Conservation (phyloP, 2,888 invertebrate genomes). For the Allygus modestus region DNA sequence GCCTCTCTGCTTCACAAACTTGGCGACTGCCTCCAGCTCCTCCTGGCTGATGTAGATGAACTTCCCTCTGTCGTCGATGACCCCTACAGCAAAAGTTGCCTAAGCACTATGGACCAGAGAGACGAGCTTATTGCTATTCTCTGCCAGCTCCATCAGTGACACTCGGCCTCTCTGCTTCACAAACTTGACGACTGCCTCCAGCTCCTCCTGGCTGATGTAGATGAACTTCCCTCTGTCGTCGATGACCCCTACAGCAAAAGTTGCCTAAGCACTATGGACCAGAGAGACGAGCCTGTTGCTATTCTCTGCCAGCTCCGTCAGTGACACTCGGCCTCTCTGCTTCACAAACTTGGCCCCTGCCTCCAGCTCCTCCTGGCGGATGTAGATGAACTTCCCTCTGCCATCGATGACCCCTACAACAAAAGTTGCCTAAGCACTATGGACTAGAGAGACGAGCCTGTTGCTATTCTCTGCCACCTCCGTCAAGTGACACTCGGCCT, state of each 20-base stretch:
- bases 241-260: constrained; percentile 85
- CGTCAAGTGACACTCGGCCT: constrained; percentile 93
- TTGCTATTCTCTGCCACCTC: constrained; percentile 98
- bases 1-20: constrained; percentile 96
- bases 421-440: constrained; percentile 73
- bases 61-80: constrained; percentile 99
- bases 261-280: constrained; percentile 76
- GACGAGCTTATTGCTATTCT: constrained; percentile 95
- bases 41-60: constrained; percentile 97
- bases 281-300: constrained; percentile 95
- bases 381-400: constrained; percentile 98
- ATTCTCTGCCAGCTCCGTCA: constrained; percentile 94
- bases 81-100: constrained; percentile 78
- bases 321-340: constrained; percentile 96
- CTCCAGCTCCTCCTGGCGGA: constrained; percentile 92
- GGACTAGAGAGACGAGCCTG: constrained; percentile 90
- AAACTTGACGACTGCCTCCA: constrained; percentile 96
- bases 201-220: constrained; percentile 94
- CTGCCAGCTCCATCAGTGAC: constrained; percentile 94
- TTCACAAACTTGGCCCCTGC: constrained; percentile 97
- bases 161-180: constrained; percentile 96
- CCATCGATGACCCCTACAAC: constrained; percentile 95
- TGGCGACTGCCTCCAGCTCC: constrained; percentile 95
- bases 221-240: constrained; percentile 99
- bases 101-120: constrained; percentile 82